Evolutionary conservation across 2,113 vertebrate species (phyloP), one percentile per base, ranked within the genome.

Genomic region (Sander vitreus): DNA sequence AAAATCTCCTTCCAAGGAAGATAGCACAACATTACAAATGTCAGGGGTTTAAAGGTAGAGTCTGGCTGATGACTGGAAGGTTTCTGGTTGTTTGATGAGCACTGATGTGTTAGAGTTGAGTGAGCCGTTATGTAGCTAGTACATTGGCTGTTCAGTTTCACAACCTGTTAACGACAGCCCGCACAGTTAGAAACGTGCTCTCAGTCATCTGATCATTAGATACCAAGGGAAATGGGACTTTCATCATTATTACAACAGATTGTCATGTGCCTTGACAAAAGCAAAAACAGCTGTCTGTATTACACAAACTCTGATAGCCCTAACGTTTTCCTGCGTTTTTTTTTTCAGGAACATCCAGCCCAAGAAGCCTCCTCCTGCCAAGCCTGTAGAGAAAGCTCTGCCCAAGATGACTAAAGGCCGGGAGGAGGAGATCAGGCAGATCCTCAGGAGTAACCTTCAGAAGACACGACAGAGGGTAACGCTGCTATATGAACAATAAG

Each of bases 351-450:
- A 99, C 92, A 99, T 99, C 86, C 95, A 96, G 73, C 97, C 97
- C 62, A 98, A 97, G 71, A 94, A 96, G 83, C 91, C 94, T 27
- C 57, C 72, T 53, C 2, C 75, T 25, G 18, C 62, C 47, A 89
- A 89, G 53, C 7, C 82, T 0, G n/a, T 77, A 0, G 96, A 97
- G 5, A 94, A 97, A 1, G 94, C 93, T 55, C 89, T 99, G 71
- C 96, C 97, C 0, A 95, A 97, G 57, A 91, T 99, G 69, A 95
- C 97, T 27, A 99, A 97, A 91, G 95, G 96, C 79, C 96, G 97
- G 76, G 98, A 99, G 92, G 97, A 99, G 83, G 98, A 99, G 95
- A 99, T 99, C 89, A 93, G 97, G 45, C 98, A 99, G 60, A 99
- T 99, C 87, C 95, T 99, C 19, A 95, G 98, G 66, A 96, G 85